Evolutionary conservation across 2,797 vertebrate species (phyloP).

Genomic region (Meda fulgida): DNA sequence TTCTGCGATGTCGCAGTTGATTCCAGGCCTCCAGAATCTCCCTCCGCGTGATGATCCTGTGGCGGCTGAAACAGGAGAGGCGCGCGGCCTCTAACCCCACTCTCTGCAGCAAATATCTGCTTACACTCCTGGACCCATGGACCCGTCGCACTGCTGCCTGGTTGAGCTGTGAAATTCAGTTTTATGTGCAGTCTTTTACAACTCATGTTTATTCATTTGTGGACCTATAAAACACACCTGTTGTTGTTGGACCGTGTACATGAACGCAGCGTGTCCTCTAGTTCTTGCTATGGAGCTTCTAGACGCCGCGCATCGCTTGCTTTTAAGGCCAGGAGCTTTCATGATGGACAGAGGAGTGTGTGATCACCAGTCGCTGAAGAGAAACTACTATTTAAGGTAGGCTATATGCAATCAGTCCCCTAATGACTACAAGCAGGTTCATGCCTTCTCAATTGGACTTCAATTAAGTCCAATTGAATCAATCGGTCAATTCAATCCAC

Average conservation of each 20-base stretch:
- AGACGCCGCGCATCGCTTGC: conserved; percentile 14
- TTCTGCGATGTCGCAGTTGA: conserved; percentile 46
- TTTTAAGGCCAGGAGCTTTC: conserved; percentile 26
- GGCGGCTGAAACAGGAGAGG: conserved; percentile 67
- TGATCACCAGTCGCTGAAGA: background rate
- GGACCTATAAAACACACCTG: conserved; percentile 58
- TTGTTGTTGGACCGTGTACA: conserved; percentile 70
- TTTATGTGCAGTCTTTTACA: background rate
- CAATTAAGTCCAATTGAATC: no score
- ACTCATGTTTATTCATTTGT: no score
- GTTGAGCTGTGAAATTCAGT: conserved; percentile 40
- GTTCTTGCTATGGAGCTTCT: conserved; percentile 49
- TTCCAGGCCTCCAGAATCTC: conserved; percentile 69
- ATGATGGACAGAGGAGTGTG: background rate
- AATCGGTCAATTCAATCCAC: no score
- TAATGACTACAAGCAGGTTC: conserved; percentile 14
- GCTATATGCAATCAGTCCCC: background rate
- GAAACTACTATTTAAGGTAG: background rate
- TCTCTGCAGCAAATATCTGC: conserved; percentile 61
- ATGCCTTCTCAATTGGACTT: background rate
- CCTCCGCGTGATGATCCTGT: conserved; percentile 63
- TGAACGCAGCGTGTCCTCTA: conserved; percentile 49
- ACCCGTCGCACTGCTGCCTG: background rate
- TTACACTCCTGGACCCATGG: background rate
- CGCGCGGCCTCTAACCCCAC: conserved; percentile 73